Evolutionary conservation across 2,888 invertebrate species (phyloP).

Genomic region (Andrena bucephala): DNA sequence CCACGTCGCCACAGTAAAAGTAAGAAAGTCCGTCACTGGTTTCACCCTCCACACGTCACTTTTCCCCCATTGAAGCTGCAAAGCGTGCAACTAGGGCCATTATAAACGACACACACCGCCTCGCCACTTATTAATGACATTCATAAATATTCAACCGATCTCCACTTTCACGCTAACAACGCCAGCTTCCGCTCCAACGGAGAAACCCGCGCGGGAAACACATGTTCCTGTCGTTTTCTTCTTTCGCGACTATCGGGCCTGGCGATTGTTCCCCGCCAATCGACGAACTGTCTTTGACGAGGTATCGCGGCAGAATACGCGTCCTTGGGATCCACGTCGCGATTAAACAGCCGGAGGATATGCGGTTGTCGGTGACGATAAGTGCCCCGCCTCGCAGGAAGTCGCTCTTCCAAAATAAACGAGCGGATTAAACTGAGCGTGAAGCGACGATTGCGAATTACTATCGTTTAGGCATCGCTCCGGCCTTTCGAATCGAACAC

Average conservation of each 20-base stretch:
- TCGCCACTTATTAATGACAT: slow-evolving; percentile 8
- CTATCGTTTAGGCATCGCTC: not conserved
- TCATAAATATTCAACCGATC: slow-evolving; percentile 42
- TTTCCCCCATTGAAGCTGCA: not conserved
- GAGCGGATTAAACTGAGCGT: slow-evolving; percentile 50
- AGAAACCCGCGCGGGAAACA: slow-evolving; percentile 4
- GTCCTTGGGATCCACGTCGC: not conserved
- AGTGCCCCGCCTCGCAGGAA: slow-evolving; percentile 59
- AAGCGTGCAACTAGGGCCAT: slow-evolving; percentile 2
- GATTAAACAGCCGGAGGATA: slow-evolving; percentile 61
- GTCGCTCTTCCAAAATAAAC: slow-evolving; percentile 58
- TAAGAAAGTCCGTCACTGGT: not conserved
- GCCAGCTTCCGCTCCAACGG: slow-evolving; percentile 8
- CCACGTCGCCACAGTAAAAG: no score
- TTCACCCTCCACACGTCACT: slow-evolving; percentile 4
- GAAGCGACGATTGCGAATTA: slow-evolving; percentile 33
- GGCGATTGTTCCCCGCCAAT: not conserved
- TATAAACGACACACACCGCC: slow-evolving; percentile 8
- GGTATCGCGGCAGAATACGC: not conserved
- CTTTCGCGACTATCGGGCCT: not conserved
- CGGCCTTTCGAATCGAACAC: not conserved
- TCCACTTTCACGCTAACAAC: slow-evolving; percentile 36
- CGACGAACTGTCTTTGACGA: not conserved
- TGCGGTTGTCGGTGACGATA: slow-evolving; percentile 72
- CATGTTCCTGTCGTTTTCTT: not conserved